A percentile compares a stretch with the other conserved stretches of the same genome.
Evolutionary conservation across 2,113 vertebrate species (phyloP).

Genomic region (Camelus dromedarius): DNA sequence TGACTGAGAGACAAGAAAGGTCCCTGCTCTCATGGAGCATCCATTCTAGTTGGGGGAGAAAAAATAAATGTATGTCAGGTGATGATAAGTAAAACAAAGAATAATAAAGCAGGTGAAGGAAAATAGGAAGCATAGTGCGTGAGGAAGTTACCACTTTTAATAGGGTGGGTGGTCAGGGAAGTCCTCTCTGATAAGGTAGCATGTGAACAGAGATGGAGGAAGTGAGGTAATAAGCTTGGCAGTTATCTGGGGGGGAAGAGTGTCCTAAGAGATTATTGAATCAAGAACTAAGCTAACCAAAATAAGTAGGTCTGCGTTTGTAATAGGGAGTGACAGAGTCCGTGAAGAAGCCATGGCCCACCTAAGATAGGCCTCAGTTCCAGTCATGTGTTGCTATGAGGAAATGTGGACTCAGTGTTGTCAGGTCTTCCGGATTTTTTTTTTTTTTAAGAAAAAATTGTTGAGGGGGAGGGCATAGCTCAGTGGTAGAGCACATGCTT

Average conservation of each 20-base stretch:
- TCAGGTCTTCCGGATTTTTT: not conserved
- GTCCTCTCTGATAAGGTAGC: slow-evolving; percentile 33
- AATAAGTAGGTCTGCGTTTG: not conserved
- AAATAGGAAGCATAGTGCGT: not conserved
- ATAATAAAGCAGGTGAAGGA: not conserved
- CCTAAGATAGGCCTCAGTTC: not conserved
- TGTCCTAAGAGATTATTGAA: not conserved
- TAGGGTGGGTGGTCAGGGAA: not conserved
- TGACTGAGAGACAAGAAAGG: not conserved
- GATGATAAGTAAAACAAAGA: not conserved
- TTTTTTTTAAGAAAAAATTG: not conserved
- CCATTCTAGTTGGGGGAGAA: not conserved
- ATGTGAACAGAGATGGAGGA: slow-evolving; percentile 37
- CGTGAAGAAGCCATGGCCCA: not conserved
- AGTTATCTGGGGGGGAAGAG: not conserved
- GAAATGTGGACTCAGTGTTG: not conserved
- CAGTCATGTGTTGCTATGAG: not conserved
- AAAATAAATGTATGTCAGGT: not conserved
- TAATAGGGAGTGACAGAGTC: not conserved
- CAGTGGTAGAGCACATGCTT: too few species aligned
- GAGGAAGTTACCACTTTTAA: slow-evolving; percentile 29
- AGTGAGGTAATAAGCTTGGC: slow-evolving; percentile 31
- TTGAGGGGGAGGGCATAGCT: too few species aligned
- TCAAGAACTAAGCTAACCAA: not conserved
- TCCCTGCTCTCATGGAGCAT: not conserved